Percentiles rank a stretch among this genome's conserved stretches.
These are phyloP conservation scores for Agrochola macilenta DNA, from an alignment of 2,888 invertebrate genomes.

Conservation along the genomic window DNA sequence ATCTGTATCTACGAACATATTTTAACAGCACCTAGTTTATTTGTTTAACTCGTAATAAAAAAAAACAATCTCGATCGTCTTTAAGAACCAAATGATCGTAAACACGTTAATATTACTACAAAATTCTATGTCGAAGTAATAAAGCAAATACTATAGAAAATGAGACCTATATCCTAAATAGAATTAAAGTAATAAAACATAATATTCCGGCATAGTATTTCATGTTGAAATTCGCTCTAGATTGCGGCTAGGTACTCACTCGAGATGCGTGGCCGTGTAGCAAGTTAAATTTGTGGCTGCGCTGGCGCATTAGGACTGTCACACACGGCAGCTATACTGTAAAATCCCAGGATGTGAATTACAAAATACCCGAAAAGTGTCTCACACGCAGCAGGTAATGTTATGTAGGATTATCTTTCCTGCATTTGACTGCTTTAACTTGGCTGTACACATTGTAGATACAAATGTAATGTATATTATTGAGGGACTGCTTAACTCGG, in stretches of 20 bases:
- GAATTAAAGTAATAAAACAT: slow-evolving; percentile 60
- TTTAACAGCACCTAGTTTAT: neutral
- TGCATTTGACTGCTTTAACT: neutral
- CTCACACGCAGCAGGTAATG: neutral
- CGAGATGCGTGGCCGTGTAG: slow-evolving; percentile 63
- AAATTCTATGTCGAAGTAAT: slow-evolving; percentile 36
- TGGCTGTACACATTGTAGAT: neutral
- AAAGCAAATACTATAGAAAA: slow-evolving; percentile 38
- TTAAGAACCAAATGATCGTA: neutral
- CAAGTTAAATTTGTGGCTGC: slow-evolving; percentile 67
- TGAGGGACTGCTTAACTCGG: no score
- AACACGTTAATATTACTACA: slow-evolving; percentile 12
- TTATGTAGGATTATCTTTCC: neutral
- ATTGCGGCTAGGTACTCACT: slow-evolving; percentile 55
- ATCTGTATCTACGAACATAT: neutral
- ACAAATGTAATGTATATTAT: neutral
- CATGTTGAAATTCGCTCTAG: slow-evolving; percentile 68
- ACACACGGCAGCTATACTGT: neutral
- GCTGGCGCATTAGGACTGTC: slow-evolving; percentile 14
- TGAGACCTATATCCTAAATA: slow-evolving; percentile 54
- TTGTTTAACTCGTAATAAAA: neutral
- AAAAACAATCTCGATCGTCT: neutral
- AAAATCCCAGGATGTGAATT: neutral
- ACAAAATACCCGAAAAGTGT: neutral
- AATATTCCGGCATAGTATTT: slow-evolving; percentile 65